Conservation (phyloP, 2,113 vertebrate species). For the Aegithalos caudatus region DNA sequence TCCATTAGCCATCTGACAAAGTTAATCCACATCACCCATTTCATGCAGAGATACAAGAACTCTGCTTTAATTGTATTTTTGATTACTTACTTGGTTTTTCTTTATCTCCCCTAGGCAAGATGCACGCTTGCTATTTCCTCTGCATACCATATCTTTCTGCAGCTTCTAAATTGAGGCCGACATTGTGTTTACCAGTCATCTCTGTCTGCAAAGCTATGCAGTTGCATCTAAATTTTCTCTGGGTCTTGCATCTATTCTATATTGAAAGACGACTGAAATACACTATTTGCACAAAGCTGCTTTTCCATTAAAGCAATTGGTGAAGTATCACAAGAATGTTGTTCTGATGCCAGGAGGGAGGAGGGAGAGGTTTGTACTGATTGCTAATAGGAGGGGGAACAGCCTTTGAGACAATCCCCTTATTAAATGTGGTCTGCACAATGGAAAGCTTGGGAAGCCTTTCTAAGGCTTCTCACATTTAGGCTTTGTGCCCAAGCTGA, state of each 20-base stretch:
- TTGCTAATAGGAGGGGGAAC: slow-evolving; percentile 10
- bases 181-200: neutral
- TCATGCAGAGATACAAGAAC: neutral
- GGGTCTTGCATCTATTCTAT: neutral
- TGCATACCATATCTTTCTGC: neutral
- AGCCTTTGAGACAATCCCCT: slow-evolving; percentile 12
- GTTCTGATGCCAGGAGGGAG: slow-evolving; percentile 7
- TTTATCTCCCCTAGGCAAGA: neutral
- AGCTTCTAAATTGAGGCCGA: neutral
- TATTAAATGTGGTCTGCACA: slow-evolving; percentile 20
- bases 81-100: neutral
- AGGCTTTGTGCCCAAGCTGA: neutral
- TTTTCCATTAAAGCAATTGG: slow-evolving; percentile 32
- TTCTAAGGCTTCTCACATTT: neutral
- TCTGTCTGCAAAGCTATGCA: neutral
- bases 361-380: neutral
- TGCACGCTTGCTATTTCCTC: neutral
- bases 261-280: neutral
- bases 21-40: neutral
- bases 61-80: neutral
- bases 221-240: neutral
- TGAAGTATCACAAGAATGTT: slow-evolving; percentile 53
- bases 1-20: neutral
- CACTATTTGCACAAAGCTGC: neutral
- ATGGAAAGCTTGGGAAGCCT: slow-evolving; percentile 28